Percentiles rank a stretch among this genome's conserved stretches.
Conservation (phyloP, 2,797 vertebrate species). For the Sylvia borin region DNA sequence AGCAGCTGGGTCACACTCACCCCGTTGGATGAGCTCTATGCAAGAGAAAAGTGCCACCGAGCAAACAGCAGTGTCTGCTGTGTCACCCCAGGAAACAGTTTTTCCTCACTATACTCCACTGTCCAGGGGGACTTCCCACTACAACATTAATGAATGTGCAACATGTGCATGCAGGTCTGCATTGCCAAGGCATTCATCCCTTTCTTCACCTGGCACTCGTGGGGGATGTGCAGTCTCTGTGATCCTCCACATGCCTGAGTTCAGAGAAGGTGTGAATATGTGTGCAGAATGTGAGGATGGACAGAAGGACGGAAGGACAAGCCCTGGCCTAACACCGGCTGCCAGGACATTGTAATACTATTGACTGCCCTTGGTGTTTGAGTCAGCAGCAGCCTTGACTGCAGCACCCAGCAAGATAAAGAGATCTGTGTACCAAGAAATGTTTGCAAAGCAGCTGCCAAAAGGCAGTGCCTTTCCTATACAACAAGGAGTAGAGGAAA, state of each 20-base stretch:
- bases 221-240: not conserved
- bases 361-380: not conserved
- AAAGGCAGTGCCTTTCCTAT: not conserved
- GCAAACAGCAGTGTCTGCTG: not conserved
- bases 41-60: not conserved
- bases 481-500: not conserved
- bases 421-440: not conserved
- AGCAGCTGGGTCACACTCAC: not conserved
- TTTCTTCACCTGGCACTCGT: not conserved
- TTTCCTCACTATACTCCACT: accelerated
- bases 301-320: not conserved
- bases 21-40: accelerated
- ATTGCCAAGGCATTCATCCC: not conserved
- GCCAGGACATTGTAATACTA: not conserved
- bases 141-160: not conserved
- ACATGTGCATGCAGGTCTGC: accelerated
- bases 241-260: not conserved
- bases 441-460: not conserved
- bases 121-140: not conserved
- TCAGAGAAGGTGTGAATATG: not conserved
- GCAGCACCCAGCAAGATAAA: not conserved
- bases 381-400: not conserved
- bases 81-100: not conserved
- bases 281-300: not conserved
- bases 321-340: not conserved